These are phyloP conservation scores for Gasterosteus aculeatus DNA, from an alignment of 2,113 vertebrate genomes.

Conservation along the genomic window DNA sequence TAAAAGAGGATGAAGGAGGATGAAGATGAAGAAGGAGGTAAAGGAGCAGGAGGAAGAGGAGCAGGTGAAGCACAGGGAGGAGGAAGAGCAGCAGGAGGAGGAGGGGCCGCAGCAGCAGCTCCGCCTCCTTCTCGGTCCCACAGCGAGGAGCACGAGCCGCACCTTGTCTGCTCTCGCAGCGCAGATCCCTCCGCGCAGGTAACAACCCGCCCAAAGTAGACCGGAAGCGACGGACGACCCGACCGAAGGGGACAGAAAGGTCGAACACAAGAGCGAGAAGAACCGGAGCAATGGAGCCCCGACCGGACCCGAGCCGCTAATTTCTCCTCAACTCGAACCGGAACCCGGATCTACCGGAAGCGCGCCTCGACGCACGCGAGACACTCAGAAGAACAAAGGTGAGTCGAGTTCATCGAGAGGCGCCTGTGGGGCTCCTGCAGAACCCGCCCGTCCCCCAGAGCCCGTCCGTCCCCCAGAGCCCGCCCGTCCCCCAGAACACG, in stretches of 20 bases:
- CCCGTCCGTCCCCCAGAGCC: too few relatives aligned
- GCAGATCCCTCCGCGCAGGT: neutral
- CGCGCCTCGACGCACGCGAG: neutral
- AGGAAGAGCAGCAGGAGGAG: too few relatives aligned
- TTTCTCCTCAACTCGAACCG: neutral
- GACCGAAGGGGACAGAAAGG: neutral
- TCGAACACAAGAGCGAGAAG: neutral
- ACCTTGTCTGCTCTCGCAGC: neutral
- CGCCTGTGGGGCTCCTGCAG: too few relatives aligned
- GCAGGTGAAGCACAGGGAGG: too few relatives aligned
- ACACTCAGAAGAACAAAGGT: neutral
- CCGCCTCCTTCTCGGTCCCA: neutral
- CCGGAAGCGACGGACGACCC: neutral
- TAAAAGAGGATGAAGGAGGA: too few relatives aligned
- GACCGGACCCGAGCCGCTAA: neutral
- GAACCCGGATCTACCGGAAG: neutral
- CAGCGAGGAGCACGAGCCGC: neutral
- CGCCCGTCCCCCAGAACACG: too few relatives aligned
- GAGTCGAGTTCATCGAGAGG: neutral
- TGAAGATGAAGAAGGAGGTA: too few relatives aligned
- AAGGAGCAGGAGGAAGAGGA: too few relatives aligned
- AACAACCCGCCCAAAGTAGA: neutral
- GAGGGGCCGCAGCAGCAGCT: neutral
- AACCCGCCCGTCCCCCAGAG: too few relatives aligned
- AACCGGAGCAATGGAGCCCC: neutral